These are phyloP conservation scores for Bilobella aurantiaca DNA, from an alignment of 1,140 invertebrate genomes.

Conservation along the genomic window DNA sequence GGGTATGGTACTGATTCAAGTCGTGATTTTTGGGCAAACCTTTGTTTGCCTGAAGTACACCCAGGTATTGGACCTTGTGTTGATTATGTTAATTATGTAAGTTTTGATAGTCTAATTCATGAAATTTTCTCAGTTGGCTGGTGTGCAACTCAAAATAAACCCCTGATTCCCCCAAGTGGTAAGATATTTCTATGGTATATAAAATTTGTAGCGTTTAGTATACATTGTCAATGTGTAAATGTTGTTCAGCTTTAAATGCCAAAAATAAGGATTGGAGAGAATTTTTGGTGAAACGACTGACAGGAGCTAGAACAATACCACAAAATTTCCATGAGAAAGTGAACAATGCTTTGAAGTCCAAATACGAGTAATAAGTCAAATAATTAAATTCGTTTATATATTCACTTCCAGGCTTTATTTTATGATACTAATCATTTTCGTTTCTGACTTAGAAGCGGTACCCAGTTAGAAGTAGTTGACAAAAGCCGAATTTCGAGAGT, in stretches of 20 bases:
- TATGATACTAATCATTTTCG: too few relatives aligned
- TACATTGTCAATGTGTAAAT: not conserved
- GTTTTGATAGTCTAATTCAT: not conserved
- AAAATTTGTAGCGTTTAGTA: not conserved
- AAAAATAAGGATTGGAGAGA: conserved; percentile 94
- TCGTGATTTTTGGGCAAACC: conserved; percentile 91
- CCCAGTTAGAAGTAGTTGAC: conserved; percentile 86
- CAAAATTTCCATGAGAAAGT: conserved; percentile 84
- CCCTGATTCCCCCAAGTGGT: conserved; percentile 82
- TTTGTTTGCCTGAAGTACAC: conserved; percentile 85
- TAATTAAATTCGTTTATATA: conserved; percentile 24
- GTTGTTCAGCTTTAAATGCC: conserved; percentile 57
- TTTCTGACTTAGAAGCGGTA: conserved; percentile 26
- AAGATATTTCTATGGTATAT: conserved; percentile 35
- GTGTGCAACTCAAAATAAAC: conserved; percentile 90
- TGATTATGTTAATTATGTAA: not conserved
- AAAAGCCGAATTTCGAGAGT: conserved; percentile 90
- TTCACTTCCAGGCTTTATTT: too few relatives aligned
- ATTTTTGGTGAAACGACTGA: conserved; percentile 78
- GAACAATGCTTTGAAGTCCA: conserved; percentile 66
- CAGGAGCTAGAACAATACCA: conserved; percentile 82
- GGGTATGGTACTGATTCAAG: conserved; percentile 76
- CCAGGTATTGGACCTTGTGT: conserved; percentile 41
- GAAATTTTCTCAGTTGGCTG: conserved; percentile 58
- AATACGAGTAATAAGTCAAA: conserved; percentile 50